phyloP scores from a whole-genome alignment of 23 tunicate species.

The Trididemnum nubilum region DNA sequence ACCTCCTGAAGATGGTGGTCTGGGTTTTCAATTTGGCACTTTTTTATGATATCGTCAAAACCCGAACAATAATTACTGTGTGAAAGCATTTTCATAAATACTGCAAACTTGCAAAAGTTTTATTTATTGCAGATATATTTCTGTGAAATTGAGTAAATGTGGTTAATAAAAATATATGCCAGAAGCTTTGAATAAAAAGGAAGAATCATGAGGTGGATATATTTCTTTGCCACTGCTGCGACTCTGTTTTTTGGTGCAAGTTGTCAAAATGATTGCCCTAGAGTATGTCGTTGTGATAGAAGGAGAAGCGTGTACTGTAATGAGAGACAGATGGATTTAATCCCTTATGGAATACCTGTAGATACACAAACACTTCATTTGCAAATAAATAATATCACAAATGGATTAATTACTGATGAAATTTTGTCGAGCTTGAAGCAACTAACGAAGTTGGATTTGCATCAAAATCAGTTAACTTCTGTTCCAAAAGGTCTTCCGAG shows the following conservation, averaged over 20 bases:
- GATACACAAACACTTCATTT: conserved; percentile 49
- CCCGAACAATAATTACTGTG: too few species aligned
- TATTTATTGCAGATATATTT: too few species aligned
- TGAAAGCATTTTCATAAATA: too few species aligned
- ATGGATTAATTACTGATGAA: conserved; percentile 53
- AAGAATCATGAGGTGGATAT: too few species aligned
- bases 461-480: conserved; percentile 47
- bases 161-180: too few species aligned
- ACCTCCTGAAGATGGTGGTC: too few species aligned
- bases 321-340: conserved; percentile 22
- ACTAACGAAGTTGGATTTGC: conserved; percentile 39
- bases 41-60: too few species aligned
- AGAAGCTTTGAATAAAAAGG: too few species aligned
- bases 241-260: too few species aligned
- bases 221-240: background rate
- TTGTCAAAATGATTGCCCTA: conserved; percentile 66
- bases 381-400: conserved; percentile 55
- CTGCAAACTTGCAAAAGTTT: too few species aligned
- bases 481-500: conserved; percentile 65
- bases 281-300: conserved; percentile 69
- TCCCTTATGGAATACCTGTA: conserved; percentile 84
- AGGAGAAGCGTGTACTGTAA: conserved; percentile 68
- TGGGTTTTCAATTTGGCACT: too few species aligned
- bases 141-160: too few species aligned
- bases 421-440: conserved; percentile 2